Evolutionary conservation across 2,888 invertebrate species (phyloP), one percentile per base, ranked within the genome.

Genomic region (Beris morrisii): DNA sequence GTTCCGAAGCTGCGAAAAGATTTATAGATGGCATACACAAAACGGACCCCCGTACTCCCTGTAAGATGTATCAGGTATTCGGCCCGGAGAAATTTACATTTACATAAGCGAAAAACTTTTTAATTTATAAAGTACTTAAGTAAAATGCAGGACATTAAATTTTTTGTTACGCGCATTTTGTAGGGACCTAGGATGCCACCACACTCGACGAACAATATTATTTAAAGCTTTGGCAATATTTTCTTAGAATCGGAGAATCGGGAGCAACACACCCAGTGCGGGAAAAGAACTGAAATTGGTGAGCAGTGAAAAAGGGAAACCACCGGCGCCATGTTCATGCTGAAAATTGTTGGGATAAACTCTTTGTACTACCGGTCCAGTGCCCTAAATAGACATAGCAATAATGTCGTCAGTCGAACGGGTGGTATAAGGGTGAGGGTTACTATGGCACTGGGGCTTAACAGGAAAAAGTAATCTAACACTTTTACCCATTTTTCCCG

Each of bases 21-120:
- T 58, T 58, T 58, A 58, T 45, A 38, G 58, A 58, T 13, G 22
- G 22, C 30, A 12, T 5, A 52, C 52, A 52, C 52, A 52, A 22
- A 22, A 50, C 50, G 22, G 28, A 52, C 4, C 22, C 22, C 7
- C 22, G 5, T 13, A 52, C 52, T 38, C 38, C 38, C 38, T 3
- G 38, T 38, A 7, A 38, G 1, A 38, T 38, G 9, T 38, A 38
- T 38, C 9, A 38, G 38, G 38, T 38, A 9, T 7, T 5, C 38
- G 9, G 7, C 5, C 38, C 12, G 32, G 43, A 64, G 45, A 45
- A 45, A 46, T 5, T 28, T 58, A 11, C 15, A 57, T 64, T 64
- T 67, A 50, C 59, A 64, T 67, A 67, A 67, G 64, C 64, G 67
- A 46, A 58, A 67, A 67, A 67, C 67, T 67, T 67, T 67, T 67